Percentiles rank a stretch among this genome's conserved stretches.
Evolutionary conservation across 1,140 invertebrate species (phyloP).

Genomic region (Gonioctena quinquepunctata): DNA sequence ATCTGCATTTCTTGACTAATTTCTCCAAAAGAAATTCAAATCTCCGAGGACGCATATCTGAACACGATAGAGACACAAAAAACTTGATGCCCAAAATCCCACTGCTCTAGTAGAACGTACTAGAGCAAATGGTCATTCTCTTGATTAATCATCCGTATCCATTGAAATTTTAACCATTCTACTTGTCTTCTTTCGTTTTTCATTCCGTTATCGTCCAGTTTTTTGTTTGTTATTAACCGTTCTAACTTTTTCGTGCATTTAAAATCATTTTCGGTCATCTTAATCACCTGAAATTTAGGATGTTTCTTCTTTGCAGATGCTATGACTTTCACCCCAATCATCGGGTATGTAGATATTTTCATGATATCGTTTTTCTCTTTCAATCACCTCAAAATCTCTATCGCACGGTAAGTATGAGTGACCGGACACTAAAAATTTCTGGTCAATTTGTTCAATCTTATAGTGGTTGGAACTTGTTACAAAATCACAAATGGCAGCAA

Average conservation of each 20-base stretch:
- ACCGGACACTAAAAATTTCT: conserved; percentile 36
- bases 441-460: conserved; percentile 27
- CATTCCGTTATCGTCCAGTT: neutral
- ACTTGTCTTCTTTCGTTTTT: conserved; percentile 12
- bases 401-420: conserved; percentile 32
- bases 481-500: conserved; percentile 20
- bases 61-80: no score
- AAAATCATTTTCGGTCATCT: conserved; percentile 13
- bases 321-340: conserved; percentile 26
- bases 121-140: no score
- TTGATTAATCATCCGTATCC: no score
- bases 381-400: conserved; percentile 30
- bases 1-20: no score
- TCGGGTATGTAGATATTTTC: conserved; percentile 23
- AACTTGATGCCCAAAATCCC: no score
- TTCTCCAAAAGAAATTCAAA: no score
- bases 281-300: conserved; percentile 20
- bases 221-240: conserved; percentile 14
- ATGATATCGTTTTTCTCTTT: conserved; percentile 28
- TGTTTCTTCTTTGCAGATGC: conserved; percentile 18
- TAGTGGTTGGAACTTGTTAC: conserved; percentile 10
- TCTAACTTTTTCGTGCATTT: neutral
- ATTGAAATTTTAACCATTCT: conserved; percentile 27
- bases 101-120: no score
- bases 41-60: no score